Evolutionary conservation across 2,797 vertebrate genomes (phyloP).

Genomic region (Scyliorhinus canicula): DNA sequence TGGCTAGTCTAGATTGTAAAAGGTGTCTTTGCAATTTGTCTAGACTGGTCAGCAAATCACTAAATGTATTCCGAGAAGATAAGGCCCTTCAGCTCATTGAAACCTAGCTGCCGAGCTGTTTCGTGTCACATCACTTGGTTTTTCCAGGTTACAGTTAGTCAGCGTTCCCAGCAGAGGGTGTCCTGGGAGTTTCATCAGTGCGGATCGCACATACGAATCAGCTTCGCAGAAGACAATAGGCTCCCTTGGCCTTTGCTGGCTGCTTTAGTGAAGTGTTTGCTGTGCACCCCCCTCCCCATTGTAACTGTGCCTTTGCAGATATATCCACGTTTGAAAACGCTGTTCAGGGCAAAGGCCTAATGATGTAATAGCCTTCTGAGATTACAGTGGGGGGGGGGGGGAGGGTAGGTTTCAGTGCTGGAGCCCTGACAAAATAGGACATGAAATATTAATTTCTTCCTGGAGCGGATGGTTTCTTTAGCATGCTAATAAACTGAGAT

Average conservation of each 20-base stretch:
- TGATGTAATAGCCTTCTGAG: slow-evolving; percentile 33
- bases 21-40: background rate
- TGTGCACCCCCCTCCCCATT: background rate
- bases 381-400: slow-evolving; percentile 10
- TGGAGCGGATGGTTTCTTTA: background rate
- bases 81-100: background rate
- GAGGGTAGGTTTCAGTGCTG: background rate
- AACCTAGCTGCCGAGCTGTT: background rate
- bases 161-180: slow-evolving; percentile 14
- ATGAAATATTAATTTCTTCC: slow-evolving; percentile 36
- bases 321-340: background rate
- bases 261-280: too few species aligned
- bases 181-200: background rate
- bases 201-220: background rate
- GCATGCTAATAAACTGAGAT: background rate
- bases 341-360: background rate
- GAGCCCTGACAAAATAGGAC: background rate
- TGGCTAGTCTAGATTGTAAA: background rate
- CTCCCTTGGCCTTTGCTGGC: background rate
- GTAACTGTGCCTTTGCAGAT: background rate
- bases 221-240: background rate
- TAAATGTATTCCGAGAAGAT: background rate
- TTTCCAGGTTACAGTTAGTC: slow-evolving; percentile 25
- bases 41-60: background rate
- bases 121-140: background rate